Evolutionary conservation across 2,888 invertebrate genomes (phyloP), one percentile per base, ranked within the genome.

Genomic region (Sesia bembeciformis): DNA sequence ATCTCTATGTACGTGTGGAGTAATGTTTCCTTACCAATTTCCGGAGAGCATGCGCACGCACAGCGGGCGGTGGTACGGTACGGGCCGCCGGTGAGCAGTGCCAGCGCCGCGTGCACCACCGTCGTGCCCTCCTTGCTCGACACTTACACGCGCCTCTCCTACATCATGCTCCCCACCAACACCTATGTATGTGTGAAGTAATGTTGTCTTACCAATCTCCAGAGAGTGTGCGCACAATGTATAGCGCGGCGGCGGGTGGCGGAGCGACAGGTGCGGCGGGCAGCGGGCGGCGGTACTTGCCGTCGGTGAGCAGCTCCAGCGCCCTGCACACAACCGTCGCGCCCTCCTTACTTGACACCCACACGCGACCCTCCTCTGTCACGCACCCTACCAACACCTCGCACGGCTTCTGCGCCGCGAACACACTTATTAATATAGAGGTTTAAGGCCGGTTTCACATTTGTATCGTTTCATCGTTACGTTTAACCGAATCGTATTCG

Each of bases 351-450:
- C 78, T 80, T 66, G 78, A 72, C 76, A 77, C 90, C 89, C 74
- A 90, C 76, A 78, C 91, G 70, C 73, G 79, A 7, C 78, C 89
- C 69, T 79, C 91, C 63, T 82, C 84, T 58, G 81, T 82, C 70
- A 90, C 87, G 74, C 88, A 88, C 3, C 84, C 82, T 64, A 88
- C 87, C 67, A 85, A 84, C 70, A 88, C 85, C 67, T 84, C 84
- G 68, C 79, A 80, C 59, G 72, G 79, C 60, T 84, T 84, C 84
- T 84, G 68, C 56, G 8, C 6, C 5, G 3, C 50, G 52, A 23
- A 23, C 23, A 23, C 23, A 23, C 23, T 23, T 23, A 23, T 23
- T 23, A 23, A 23, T 23, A 23, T 2, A 23, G 23, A 23, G 23
- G 23, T 23, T 23, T 23, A 23, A 23, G 23, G 23, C 23, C 23